phyloP scores from a whole-genome alignment of 2,797 vertebrate genomes.

The Atherinosoma microstoma region DNA sequence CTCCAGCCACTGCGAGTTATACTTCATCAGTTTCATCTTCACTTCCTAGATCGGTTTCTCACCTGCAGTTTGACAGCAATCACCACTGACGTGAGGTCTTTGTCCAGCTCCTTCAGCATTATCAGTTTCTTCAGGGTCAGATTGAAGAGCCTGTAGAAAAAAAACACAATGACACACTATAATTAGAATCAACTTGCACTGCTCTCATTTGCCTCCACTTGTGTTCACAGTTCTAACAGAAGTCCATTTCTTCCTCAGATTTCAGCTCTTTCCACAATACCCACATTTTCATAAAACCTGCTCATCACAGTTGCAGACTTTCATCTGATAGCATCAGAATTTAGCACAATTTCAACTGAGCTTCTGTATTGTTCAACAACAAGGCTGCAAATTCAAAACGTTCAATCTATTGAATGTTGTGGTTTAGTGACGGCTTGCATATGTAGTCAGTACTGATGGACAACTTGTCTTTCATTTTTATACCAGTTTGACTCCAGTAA shows the following conservation, averaged over 20 bases:
- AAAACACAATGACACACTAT: conserved; percentile 22
- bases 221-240: background rate
- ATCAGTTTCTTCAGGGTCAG: conserved; percentile 93
- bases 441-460: background rate
- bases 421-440: background rate
- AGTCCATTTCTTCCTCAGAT: background rate
- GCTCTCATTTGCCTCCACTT: background rate
- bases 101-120: conserved; percentile 94
- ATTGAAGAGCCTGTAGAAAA: conserved; percentile 87
- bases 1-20: background rate
- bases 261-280: background rate
- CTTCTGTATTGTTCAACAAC: no score
- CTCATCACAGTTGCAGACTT: no score
- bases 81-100: conserved; percentile 92
- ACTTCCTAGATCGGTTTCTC: accelerated
- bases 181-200: background rate
- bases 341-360: no score
- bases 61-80: conserved; percentile 95
- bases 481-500: background rate
- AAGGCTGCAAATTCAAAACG: no score
- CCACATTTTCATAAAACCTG: no score
- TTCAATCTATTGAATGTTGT: no score
- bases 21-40: accelerated
- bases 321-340: no score
- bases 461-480: background rate